Percentiles rank a stretch among this genome's conserved stretches.
These are phyloP conservation scores for Hypotaenidia okinawae DNA, from an alignment of 2,797 vertebrate genomes.

Conservation along the genomic window DNA sequence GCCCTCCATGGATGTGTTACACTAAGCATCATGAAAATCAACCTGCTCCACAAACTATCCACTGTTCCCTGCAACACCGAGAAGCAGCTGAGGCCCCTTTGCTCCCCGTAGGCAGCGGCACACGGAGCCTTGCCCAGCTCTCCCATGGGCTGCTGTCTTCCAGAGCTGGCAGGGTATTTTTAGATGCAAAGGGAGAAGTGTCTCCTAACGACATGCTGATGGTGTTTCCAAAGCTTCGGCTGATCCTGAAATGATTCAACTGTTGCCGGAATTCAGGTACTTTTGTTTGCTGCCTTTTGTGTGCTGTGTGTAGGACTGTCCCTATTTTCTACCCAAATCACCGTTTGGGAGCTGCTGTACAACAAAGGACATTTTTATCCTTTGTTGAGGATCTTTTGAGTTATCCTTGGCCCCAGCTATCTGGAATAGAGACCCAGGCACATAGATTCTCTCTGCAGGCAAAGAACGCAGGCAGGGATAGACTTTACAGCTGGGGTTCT, in stretches of 20 bases:
- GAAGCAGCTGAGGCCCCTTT: constrained; percentile 5
- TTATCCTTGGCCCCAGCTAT: background rate
- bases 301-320: constrained; percentile 4
- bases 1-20: constrained; percentile 33
- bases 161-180: background rate
- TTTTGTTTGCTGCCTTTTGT: constrained; percentile 50
- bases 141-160: background rate
- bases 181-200: constrained; percentile 7
- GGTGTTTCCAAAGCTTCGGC: constrained; percentile 28
- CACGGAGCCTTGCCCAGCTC: background rate
- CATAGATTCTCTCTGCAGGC: constrained; percentile 3
- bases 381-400: constrained; percentile 37
- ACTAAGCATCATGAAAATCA: constrained; percentile 20
- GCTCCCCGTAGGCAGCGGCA: background rate
- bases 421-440: constrained; percentile 1
- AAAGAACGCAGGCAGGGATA: constrained; percentile 13
- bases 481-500: constrained; percentile 38
- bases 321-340: constrained; percentile 31
- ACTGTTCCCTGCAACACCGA: background rate
- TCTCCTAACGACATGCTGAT: constrained; percentile 37
- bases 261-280: background rate
- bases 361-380: constrained; percentile 34
- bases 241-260: constrained; percentile 39
- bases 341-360: background rate
- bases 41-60: background rate